A percentile compares a stretch with the other conserved stretches of the same genome.
Evolutionary conservation across 2,113 vertebrate species (phyloP).

Genomic region (Cichladusa arquata): DNA sequence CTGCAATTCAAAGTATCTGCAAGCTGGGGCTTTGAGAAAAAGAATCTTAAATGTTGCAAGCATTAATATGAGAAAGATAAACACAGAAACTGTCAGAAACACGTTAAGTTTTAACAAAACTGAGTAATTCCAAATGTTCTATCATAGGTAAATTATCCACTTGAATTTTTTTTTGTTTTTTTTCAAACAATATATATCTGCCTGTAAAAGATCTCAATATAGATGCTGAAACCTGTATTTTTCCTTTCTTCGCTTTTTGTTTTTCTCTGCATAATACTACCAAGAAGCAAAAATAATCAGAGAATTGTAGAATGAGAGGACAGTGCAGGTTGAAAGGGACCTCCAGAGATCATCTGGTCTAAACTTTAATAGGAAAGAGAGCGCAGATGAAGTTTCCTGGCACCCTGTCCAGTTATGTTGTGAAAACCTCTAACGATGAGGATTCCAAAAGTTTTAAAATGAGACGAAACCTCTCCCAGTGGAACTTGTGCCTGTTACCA

Average conservation of each 20-base stretch:
- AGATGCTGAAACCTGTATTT: not conserved
- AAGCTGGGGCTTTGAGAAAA: not conserved
- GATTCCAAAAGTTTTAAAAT: not conserved
- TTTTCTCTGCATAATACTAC: not conserved
- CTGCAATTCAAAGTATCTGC: not conserved
- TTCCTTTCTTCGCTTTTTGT: not conserved
- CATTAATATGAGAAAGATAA: not conserved
- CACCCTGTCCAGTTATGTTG: not conserved
- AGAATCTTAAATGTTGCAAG: not conserved
- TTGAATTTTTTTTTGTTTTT: not conserved
- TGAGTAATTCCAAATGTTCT: not conserved
- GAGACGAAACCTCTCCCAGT: not conserved
- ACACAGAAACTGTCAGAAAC: fast-evolving
- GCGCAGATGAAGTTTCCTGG: not conserved
- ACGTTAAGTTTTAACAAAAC: not conserved
- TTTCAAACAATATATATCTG: not conserved
- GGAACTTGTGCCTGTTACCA: not conserved
- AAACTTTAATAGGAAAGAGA: not conserved
- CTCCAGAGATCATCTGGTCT: not conserved
- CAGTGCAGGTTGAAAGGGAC: not conserved
- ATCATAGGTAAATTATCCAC: not conserved
- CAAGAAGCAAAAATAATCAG: not conserved
- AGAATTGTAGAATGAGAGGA: not conserved
- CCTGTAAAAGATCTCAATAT: not conserved
- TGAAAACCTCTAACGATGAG: fast-evolving